Base-by-base conservation (phyloP, 37 sponge, comb jelly and placozoan species). In the Trichoplax adhaerens region DNA sequence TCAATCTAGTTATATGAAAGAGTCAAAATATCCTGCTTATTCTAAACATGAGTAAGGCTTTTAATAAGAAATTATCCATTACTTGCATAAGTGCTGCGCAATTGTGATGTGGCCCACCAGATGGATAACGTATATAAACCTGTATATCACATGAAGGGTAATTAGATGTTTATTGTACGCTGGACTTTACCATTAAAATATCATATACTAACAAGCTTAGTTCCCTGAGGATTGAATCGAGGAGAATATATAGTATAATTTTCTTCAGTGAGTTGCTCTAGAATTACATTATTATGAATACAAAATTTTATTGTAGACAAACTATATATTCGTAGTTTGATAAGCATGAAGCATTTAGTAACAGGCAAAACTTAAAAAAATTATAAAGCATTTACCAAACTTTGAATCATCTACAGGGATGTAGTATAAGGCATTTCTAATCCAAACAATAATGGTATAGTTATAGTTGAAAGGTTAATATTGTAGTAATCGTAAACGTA, bases 61-160 rank as follows among this genome's bases (percentile, higher is more conserved):
- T 4, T 56, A 69, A 29, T 29, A 29, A 29, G 29, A 29, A 29
- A n/a, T 48, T 3, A 1, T 0, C 4, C 4, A 68, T 70, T 62
- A 88, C 88, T 82, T 84, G 62, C 53, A 68, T 74, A 50, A 88
- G 73, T 55, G 65, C 67, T 71, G 79, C 66, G 77, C 88, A 88
- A n/a, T 76, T 58, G 55, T 62, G 71, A 71, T 88, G 88, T 49
- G 82, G 82, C n/a, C 82, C 81, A 56, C 71, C 76, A 65, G 73
- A 76, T 12, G 4, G 48, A 5, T 57, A 48, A 56, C 78, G 64
- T 2, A 88, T 62, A 65, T 74, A 88, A 2, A 80, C 72, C 80
- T 79, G 70, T 50, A 70, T 2, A 29, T 29, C 29, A 29, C 29
- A 68, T 2, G 54, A 1, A 12, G 50, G 50, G 54, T 2, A 47